These are phyloP conservation scores for Myathropa florea DNA, from an alignment of 2,888 invertebrate genomes.

Conservation along the genomic window DNA sequence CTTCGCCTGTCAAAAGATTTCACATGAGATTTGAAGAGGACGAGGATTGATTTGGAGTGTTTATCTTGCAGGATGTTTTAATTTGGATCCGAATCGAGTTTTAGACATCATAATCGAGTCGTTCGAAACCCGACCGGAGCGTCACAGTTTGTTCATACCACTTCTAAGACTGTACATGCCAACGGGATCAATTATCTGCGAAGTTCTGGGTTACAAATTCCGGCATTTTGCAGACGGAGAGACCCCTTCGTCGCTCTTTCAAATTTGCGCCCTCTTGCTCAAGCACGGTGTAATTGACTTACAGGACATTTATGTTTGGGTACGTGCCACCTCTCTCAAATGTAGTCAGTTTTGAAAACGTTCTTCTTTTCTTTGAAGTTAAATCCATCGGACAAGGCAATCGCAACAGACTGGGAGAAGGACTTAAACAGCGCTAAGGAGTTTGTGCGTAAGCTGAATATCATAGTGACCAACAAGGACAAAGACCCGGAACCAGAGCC, in stretches of 20 bases:
- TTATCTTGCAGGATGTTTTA: slow-evolving; percentile 91
- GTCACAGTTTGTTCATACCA: slow-evolving; percentile 91
- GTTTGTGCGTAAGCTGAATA: slow-evolving; percentile 92
- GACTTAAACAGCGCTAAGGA: slow-evolving; percentile 91
- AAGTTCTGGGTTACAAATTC: slow-evolving; percentile 97
- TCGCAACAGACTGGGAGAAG: slow-evolving; percentile 90
- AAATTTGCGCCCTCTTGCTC: slow-evolving; percentile 93
- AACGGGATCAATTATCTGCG: slow-evolving; percentile 92
- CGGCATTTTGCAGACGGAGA: slow-evolving; percentile 84
- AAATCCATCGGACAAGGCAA: slow-evolving; percentile 91
- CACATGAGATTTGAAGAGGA: not conserved
- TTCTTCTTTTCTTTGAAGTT: slow-evolving; percentile 82
- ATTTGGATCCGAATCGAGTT: slow-evolving; percentile 98
- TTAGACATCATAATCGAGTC: slow-evolving; percentile 97
- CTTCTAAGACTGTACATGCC: slow-evolving; percentile 93
- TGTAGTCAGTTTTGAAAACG: not conserved
- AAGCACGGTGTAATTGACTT: slow-evolving; percentile 92
- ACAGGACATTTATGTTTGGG: slow-evolving; percentile 95
- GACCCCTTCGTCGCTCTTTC: slow-evolving; percentile 92
- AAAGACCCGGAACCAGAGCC: slow-evolving; percentile 87
- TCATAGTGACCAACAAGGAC: slow-evolving; percentile 90
- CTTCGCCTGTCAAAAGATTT: too few relatives aligned
- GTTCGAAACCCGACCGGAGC: slow-evolving; percentile 93
- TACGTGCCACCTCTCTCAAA: slow-evolving; percentile 80
- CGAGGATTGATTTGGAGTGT: not conserved